Evolutionary conservation across 2,797 vertebrate genomes (phyloP), one percentile per base, ranked within the genome.

Genomic region (Numenius phaeopus): DNA sequence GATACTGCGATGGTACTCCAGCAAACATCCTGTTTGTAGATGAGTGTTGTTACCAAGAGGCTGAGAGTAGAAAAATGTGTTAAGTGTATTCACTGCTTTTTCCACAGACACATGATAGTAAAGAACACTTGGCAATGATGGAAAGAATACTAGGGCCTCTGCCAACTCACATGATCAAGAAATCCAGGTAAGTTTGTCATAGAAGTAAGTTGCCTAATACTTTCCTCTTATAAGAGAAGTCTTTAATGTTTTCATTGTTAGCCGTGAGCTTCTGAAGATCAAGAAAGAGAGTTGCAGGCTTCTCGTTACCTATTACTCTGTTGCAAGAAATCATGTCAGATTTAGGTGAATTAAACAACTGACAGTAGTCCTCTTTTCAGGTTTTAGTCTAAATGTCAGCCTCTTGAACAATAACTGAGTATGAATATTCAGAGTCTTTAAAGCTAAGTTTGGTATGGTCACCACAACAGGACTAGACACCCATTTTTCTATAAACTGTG

Each of bases 81-180:
- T n/a, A 20, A 94, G 32, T 29, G 30, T 3, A 20, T 55, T 69
- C 14, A 14, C 67, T 79, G 37, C 44, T 97, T 55, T 88, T 82
- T 98, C 89, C 70, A 40, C 86, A 99, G 99, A 99, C 99, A 2
- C 99, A 99, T 69, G 99, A 99, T 94, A 99, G 99, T 96, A 99
- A 99, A 95, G 99, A 99, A 86, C 99, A 99, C 91, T 98, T 99
- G 57, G 99, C 99, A 80, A 99, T 99, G 99, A 99, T 99, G 99
- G 99, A 99, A 97, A 98, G 99, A 93, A 99, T 99, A 93, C 96
- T 99, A 52, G 99, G 99, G 57, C 99, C 99, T 73, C 98, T 99
- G 78, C 99, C 99, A 40, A 57, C 98, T 92, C 97, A 99, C 52
- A 99, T 99, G 96, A 98, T 99, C 90, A 98, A 99, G 97, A 99